Evolutionary conservation across 2,113 vertebrate species (phyloP).

Genomic region (Nicator chloris): DNA sequence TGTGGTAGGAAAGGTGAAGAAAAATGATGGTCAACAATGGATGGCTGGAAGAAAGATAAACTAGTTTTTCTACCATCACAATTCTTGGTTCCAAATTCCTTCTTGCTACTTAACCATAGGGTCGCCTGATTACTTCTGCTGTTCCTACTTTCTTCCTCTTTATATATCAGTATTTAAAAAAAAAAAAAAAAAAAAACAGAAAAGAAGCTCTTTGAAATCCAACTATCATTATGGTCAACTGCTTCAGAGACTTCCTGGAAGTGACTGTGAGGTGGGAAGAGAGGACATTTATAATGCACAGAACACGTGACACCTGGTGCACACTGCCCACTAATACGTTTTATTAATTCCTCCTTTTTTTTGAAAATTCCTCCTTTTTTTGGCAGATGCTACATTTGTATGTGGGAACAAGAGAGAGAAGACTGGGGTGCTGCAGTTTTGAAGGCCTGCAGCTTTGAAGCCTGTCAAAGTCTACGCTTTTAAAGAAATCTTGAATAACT

Average conservation of each 20-base stretch:
- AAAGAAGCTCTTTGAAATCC: background rate
- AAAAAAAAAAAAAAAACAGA: background rate
- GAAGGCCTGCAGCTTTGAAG: background rate
- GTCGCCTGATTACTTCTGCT: background rate
- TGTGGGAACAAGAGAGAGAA: background rate
- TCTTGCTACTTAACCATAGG: background rate
- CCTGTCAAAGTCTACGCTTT: background rate
- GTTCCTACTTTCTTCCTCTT: background rate
- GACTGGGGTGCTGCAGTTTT: background rate
- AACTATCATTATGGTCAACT: background rate
- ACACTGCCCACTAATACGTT: background rate
- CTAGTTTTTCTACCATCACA: background rate
- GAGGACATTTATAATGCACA: background rate
- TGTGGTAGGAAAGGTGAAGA: background rate
- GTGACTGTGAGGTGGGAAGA: background rate
- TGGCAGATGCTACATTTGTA: background rate
- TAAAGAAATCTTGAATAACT: background rate
- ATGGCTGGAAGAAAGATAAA: background rate
- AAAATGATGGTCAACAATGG: background rate
- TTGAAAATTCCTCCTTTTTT: background rate
- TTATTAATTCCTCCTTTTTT: background rate
- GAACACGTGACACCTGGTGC: background rate
- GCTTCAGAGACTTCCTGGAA: background rate
- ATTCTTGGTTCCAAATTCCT: background rate
- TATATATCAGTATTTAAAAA: background rate